phyloP scores from a whole-genome alignment of 2,113 vertebrate species.

The Cyrtonyx montezumae region DNA sequence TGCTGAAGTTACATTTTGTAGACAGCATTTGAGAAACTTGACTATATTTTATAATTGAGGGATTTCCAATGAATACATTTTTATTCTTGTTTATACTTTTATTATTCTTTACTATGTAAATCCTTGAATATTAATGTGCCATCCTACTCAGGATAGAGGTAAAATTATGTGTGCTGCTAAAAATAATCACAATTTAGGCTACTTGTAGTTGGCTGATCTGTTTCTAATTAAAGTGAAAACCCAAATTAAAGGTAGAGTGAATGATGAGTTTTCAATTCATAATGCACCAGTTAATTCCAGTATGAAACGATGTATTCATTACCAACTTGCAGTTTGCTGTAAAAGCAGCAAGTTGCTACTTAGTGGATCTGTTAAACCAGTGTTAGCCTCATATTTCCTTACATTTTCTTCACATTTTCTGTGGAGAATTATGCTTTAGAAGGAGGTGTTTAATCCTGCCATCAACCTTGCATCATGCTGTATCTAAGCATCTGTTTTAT shows the following conservation, averaged over 20 bases:
- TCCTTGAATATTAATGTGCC: not conserved
- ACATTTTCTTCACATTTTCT: conserved; percentile 20
- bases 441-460: conserved; percentile 47
- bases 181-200: not conserved
- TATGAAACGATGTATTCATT: not conserved
- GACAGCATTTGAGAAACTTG: not conserved
- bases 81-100: not conserved
- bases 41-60: not conserved
- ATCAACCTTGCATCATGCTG: conserved; percentile 66
- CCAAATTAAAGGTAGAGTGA: not conserved
- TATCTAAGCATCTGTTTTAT: conserved; percentile 67
- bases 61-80: not conserved
- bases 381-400: not conserved
- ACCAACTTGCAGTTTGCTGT: not conserved
- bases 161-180: not conserved
- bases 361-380: not conserved
- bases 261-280: not conserved
- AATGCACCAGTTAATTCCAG: not conserved
- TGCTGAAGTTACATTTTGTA: not conserved
- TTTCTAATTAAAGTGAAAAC: not conserved
- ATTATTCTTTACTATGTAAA: not conserved
- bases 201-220: not conserved
- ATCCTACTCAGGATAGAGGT: not conserved
- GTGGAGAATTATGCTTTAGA: conserved; percentile 25
- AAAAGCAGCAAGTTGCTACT: not conserved